Conservation (phyloP, 2,888 invertebrate genomes). For the Galerucella pusilla region DNA sequence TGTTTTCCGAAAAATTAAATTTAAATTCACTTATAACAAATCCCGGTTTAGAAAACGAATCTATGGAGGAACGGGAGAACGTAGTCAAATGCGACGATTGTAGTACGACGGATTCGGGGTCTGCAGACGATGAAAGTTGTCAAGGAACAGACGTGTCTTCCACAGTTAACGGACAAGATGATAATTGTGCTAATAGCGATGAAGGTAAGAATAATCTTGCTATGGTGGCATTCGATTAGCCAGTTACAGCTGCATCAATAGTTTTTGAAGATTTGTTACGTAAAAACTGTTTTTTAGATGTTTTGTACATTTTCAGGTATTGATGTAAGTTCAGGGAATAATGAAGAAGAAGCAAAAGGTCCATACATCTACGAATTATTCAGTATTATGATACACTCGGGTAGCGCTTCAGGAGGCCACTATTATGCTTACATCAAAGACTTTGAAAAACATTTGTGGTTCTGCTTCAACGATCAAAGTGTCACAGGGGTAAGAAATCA, state of each 20-base stretch:
- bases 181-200: slow-evolving; percentile 71
- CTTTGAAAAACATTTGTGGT: slow-evolving; percentile 80
- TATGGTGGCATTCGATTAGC: too few species aligned
- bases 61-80: slow-evolving; percentile 65
- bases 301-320: slow-evolving; percentile 65
- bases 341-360: slow-evolving; percentile 71
- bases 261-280: too few species aligned
- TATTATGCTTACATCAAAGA: slow-evolving; percentile 93
- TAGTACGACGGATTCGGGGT: slow-evolving; percentile 76
- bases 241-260: too few species aligned
- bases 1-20: slow-evolving; percentile 83
- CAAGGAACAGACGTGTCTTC: slow-evolving; percentile 65
- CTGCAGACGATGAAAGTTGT: slow-evolving; percentile 74
- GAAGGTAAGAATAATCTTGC: slow-evolving; percentile 63
- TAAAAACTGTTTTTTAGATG: background rate
- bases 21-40: slow-evolving; percentile 76
- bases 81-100: slow-evolving; percentile 72
- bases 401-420: slow-evolving; percentile 90
- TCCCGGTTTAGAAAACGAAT: slow-evolving; percentile 56
- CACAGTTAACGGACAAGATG: slow-evolving; percentile 61
- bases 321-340: slow-evolving; percentile 70
- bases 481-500: slow-evolving; percentile 73
- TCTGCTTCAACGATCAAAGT: slow-evolving; percentile 88
- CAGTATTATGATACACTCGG: slow-evolving; percentile 92
- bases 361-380: slow-evolving; percentile 87